Evolutionary conservation across 2,113 vertebrate genomes (phyloP).

Genomic region (Shinisaurus crocodilurus): DNA sequence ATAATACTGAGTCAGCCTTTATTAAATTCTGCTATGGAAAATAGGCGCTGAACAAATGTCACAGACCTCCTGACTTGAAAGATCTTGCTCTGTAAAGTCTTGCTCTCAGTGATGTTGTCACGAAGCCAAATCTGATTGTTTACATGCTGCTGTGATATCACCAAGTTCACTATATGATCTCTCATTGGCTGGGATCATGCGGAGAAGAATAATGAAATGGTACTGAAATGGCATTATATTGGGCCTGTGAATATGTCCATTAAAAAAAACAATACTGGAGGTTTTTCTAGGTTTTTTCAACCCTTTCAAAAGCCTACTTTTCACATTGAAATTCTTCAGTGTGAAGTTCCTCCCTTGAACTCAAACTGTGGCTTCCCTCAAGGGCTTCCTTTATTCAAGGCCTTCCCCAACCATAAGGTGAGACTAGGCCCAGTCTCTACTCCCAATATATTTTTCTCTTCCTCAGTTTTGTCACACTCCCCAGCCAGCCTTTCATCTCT

Average conservation of each 20-base stretch:
- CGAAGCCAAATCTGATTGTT: background rate
- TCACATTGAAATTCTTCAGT: too few relatives aligned
- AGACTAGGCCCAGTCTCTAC: background rate
- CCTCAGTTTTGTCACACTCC: background rate
- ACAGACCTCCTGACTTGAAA: background rate
- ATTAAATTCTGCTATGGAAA: background rate
- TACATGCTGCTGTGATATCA: background rate
- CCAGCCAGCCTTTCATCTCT: background rate
- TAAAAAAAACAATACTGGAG: background rate
- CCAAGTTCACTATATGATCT: background rate
- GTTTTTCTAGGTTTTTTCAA: background rate
- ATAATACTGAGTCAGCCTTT: background rate
- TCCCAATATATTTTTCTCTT: background rate
- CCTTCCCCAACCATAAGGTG: background rate
- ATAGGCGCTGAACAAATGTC: background rate
- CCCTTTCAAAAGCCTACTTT: background rate
- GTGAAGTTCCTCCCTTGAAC: too few relatives aligned
- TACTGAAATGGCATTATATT: background rate
- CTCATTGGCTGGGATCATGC: background rate
- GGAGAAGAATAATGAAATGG: background rate
- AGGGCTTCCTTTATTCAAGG: background rate
- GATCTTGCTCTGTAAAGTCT: background rate
- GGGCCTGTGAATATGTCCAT: background rate
- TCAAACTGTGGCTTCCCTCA: background rate
- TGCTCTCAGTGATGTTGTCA: too few relatives aligned